phyloP scores from a whole-genome alignment of 2,797 vertebrate genomes.

The Pseudocheirus occidentalis region DNA sequence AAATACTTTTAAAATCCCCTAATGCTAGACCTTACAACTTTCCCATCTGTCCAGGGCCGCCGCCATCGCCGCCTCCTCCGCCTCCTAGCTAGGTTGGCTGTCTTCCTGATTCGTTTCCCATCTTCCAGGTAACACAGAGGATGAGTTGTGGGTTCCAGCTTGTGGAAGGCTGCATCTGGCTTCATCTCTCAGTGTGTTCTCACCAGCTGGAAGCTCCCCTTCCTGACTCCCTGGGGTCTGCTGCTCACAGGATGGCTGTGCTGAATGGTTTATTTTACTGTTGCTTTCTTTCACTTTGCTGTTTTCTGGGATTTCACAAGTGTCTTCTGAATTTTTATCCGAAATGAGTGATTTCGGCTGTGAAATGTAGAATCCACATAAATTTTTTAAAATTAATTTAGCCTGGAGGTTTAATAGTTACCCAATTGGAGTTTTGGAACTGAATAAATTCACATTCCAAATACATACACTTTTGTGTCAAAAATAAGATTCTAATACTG shows the following conservation, averaged over 20 bases:
- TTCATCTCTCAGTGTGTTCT: constrained; percentile 18
- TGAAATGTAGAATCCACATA: constrained; percentile 53
- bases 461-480: not conserved
- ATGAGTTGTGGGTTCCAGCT: not conserved
- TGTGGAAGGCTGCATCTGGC: constrained; percentile 9
- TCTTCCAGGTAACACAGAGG: fast-evolving
- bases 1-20: not conserved
- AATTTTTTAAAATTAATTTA: not conserved
- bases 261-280: not conserved
- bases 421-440: not conserved
- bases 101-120: constrained; percentile 14
- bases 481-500: not conserved
- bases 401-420: not conserved
- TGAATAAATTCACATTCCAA: not conserved
- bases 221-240: not conserved
- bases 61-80: not conserved
- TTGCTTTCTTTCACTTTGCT: not conserved
- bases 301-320: not conserved
- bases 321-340: constrained; percentile 52
- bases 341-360: constrained; percentile 57
- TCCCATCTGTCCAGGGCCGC: not conserved
- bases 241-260: not conserved
- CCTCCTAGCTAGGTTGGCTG: not conserved
- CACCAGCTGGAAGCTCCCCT: not conserved
- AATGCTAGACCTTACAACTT: not conserved